Base-by-base conservation (phyloP, 2,113 vertebrate species). In the Castor canadensis region DNA sequence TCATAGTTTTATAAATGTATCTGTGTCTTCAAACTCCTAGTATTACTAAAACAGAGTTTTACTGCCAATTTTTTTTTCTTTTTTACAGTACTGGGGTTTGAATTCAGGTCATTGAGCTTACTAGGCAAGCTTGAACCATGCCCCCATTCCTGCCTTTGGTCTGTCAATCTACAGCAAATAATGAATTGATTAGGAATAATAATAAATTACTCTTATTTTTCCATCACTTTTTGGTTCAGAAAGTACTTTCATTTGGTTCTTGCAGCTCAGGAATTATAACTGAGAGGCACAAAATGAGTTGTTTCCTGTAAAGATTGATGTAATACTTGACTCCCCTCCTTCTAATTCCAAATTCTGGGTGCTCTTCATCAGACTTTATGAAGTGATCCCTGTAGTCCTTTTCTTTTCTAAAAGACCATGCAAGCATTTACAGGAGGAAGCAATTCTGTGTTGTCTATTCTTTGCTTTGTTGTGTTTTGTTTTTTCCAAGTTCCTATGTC, bases 401-500 rank as follows among this genome's bases (percentile, higher is more conserved):
- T 69, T 38, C 8, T 94, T 96, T 92, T 67, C 88, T 90, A 45
- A 89, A 88, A 77, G 76, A 1, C 40, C 45, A 11, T n/a, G 30
- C 66, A 28, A 77, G 26, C 43, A 38, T 89, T 72, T 80, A 26
- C 22, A 40, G 20, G 38, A 83, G n/a, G 47, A 91, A 82, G n/a
- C 9, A 58, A 69, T 47, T 69, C 17, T 60, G 49, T 66, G 26
- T 3, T 66, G 19, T n/a, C 9, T n/a, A 11, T 30, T 58, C 62
- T 77, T 62, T 45, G 17, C 56, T 60, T 71, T 73, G 58, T 88
- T 28, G 90, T 95, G 56, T 49, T 92, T 90, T 45, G 20, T 72
- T 84, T 89, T 72, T 60, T 82, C 69, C 71, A 91, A 93, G 92
- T 96, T 95, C 43, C 87, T 95, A 62, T 93, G 84, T 87, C 92